Conservation (phyloP, 2,797 vertebrate genomes). For the Molossus molossus region DNA sequence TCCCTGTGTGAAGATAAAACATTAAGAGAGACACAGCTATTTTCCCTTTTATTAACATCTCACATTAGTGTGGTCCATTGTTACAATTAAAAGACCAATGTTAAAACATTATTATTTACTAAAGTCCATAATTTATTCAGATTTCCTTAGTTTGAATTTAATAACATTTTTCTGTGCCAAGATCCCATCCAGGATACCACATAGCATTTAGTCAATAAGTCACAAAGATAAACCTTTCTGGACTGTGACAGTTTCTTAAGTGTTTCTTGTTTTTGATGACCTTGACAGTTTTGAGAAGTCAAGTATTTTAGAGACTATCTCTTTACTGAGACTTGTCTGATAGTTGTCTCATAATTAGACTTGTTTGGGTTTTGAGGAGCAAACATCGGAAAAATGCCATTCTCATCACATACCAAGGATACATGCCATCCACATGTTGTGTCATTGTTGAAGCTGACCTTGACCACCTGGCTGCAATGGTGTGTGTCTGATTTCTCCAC, state of each 20-base stretch:
- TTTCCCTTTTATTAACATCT: not conserved
- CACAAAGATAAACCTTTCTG: not conserved
- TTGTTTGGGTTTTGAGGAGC: not conserved
- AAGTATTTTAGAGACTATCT: not conserved
- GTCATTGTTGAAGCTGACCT: not conserved
- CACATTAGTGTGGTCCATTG: not conserved
- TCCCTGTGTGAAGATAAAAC: not conserved
- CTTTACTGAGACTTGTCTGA: not conserved
- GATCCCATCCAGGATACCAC: not conserved
- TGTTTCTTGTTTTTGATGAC: not conserved
- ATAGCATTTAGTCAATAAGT: not conserved
- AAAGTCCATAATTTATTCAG: not conserved
- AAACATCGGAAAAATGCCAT: not conserved
- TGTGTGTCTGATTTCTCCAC: not conserved
- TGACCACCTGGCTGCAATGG: not conserved
- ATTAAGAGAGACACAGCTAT: not conserved
- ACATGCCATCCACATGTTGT: not conserved
- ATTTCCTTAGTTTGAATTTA: not conserved
- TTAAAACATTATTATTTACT: not conserved
- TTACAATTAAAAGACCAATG: not conserved
- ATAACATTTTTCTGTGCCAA: not conserved
- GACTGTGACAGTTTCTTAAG: not conserved
- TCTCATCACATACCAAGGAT: not conserved
- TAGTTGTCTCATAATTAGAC: not conserved
- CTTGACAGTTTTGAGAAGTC: not conserved